These are phyloP conservation scores for Ibidorhyncha struthersii DNA, from an alignment of 2,113 vertebrate species.

Conservation along the genomic window DNA sequence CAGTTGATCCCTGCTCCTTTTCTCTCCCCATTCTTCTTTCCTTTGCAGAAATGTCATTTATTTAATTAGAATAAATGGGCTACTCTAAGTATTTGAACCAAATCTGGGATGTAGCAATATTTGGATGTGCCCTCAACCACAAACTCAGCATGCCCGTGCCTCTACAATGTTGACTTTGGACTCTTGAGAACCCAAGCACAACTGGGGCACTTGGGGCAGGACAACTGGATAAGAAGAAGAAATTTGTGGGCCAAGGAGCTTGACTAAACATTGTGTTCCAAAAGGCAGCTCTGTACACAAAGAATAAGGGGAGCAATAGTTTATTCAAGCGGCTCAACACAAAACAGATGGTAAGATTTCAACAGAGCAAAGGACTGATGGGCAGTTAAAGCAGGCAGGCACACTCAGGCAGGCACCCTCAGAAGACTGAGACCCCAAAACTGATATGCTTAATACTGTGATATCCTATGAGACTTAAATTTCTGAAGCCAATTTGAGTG, in stretches of 20 bases:
- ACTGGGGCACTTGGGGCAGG: constrained; percentile 45
- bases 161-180: constrained; percentile 65
- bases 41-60: constrained; percentile 62
- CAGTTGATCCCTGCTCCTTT: constrained; percentile 41
- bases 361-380: constrained; percentile 12
- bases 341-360: constrained; percentile 55
- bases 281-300: constrained; percentile 34
- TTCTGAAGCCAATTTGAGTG: background rate
- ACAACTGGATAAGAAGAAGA: constrained; percentile 50
- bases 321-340: constrained; percentile 37
- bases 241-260: constrained; percentile 19
- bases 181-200: constrained; percentile 37
- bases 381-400: background rate
- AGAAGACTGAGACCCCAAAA: background rate
- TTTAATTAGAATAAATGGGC: constrained; percentile 61
- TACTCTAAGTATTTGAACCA: constrained; percentile 54
- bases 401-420: background rate
- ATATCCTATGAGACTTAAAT: background rate
- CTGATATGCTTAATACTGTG: background rate
- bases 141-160: constrained; percentile 51
- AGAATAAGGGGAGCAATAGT: constrained; percentile 21
- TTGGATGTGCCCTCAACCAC: constrained; percentile 63
- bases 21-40: constrained; percentile 61
- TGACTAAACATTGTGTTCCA: constrained; percentile 45
- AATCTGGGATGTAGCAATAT: constrained; percentile 63